Percentiles rank a stretch among this genome's conserved stretches.
Conservation (phyloP, 1,140 invertebrate genomes). For the Lepidotrigona ventralis region DNA sequence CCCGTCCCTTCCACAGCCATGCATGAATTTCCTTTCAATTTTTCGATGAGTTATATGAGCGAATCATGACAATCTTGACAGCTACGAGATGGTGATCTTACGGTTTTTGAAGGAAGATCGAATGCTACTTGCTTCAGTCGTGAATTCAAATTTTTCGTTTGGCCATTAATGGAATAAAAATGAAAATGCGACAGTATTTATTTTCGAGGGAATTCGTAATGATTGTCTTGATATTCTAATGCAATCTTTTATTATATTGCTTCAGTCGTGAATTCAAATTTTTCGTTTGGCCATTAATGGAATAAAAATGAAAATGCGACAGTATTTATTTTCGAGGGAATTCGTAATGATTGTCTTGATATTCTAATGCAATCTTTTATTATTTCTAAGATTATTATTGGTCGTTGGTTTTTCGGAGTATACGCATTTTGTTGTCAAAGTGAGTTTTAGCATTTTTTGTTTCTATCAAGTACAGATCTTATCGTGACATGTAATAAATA, state of each 20-base stretch:
- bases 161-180: not conserved
- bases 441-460: too few species aligned
- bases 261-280: too few species aligned
- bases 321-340: not conserved
- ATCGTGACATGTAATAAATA: too few species aligned
- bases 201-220: not conserved
- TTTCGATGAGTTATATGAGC: not conserved
- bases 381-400: too few species aligned
- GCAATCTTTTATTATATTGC: too few species aligned
- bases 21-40: not conserved
- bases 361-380: too few species aligned
- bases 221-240: too few species aligned
- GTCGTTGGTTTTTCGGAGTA: too few species aligned
- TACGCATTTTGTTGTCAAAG: too few species aligned
- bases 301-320: not conserved
- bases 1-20: not conserved
- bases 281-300: not conserved
- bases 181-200: not conserved
- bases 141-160: not conserved
- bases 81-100: not conserved
- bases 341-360: too few species aligned
- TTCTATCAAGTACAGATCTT: too few species aligned
- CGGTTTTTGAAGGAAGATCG: not conserved
- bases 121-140: too few species aligned
- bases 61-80: not conserved